phyloP scores from a whole-genome alignment of 2,888 invertebrate genomes.

The Melitaea athalia region DNA sequence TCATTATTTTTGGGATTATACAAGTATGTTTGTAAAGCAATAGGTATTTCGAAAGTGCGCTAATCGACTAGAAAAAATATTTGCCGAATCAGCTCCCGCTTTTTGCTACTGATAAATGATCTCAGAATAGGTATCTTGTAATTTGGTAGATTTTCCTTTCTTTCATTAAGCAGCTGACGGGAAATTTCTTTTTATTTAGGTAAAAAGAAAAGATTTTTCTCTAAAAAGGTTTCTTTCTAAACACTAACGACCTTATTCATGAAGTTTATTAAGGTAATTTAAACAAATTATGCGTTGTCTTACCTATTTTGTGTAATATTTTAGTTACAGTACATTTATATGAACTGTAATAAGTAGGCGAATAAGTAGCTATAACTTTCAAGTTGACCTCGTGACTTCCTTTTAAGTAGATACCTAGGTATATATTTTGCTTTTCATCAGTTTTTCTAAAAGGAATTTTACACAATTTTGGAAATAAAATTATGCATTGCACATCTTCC shows the following conservation, averaged over 20 bases:
- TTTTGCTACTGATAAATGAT: conserved; percentile 76
- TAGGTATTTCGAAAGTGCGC: conserved; percentile 75
- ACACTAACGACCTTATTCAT: background rate
- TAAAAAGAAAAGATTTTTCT: conserved; percentile 13
- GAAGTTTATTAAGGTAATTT: conserved; percentile 1
- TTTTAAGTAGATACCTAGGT: too few relatives aligned
- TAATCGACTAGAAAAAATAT: conserved; percentile 81
- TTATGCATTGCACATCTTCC: too few relatives aligned
- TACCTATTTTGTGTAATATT: background rate
- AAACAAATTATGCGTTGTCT: background rate
- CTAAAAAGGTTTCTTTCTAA: conserved; percentile 14
- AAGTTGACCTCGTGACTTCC: too few relatives aligned
- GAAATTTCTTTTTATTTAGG: conserved; percentile 27
- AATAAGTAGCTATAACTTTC: too few relatives aligned
- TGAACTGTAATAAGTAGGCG: too few relatives aligned
- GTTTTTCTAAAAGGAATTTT: too few relatives aligned
- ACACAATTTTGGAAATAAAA: too few relatives aligned
- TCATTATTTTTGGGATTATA: background rate
- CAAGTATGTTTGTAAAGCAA: conserved; percentile 44
- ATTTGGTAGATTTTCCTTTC: conserved; percentile 48
- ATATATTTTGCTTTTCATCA: too few relatives aligned
- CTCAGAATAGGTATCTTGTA: conserved; percentile 70
- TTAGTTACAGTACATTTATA: background rate
- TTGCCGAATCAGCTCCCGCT: conserved; percentile 71
- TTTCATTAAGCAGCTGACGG: conserved; percentile 30